Conservation (phyloP, 1,140 invertebrate genomes). For the Leptopilina boulardi region DNA sequence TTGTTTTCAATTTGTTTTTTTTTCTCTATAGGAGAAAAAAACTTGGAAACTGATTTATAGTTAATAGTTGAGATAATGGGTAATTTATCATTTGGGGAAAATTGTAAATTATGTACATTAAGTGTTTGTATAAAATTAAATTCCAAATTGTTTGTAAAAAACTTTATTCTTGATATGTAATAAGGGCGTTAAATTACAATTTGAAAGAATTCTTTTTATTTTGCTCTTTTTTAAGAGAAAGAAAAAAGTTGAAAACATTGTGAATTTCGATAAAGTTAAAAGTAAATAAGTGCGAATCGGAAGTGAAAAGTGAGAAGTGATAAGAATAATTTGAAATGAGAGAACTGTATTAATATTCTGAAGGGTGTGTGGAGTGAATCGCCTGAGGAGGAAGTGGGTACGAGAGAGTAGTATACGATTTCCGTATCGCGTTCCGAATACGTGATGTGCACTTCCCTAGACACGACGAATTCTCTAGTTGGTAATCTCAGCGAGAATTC, state of each 20-base stretch:
- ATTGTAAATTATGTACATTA: too few species aligned
- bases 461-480: conserved; percentile 28
- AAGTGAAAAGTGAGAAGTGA: conserved; percentile 20
- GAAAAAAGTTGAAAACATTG: neutral
- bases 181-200: too few species aligned
- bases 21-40: too few species aligned
- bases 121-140: too few species aligned
- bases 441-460: conserved; percentile 42
- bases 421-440: conserved; percentile 28
- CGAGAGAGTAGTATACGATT: conserved; percentile 22
- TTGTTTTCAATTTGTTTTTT: too few species aligned
- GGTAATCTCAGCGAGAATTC: conserved; percentile 1
- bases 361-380: conserved; percentile 11
- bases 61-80: too few species aligned
- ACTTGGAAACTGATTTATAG: too few species aligned
- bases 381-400: conserved; percentile 29
- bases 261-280: neutral
- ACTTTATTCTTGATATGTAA: too few species aligned
- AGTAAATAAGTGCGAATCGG: neutral
- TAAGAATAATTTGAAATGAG: neutral
- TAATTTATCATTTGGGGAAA: too few species aligned
- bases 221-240: too few species aligned
- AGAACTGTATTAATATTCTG: conserved; percentile 24
- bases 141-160: too few species aligned
- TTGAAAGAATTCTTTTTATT: too few species aligned